Conservation (phyloP, 2,888 invertebrate genomes). For the Trichopria drosophilae region DNA sequence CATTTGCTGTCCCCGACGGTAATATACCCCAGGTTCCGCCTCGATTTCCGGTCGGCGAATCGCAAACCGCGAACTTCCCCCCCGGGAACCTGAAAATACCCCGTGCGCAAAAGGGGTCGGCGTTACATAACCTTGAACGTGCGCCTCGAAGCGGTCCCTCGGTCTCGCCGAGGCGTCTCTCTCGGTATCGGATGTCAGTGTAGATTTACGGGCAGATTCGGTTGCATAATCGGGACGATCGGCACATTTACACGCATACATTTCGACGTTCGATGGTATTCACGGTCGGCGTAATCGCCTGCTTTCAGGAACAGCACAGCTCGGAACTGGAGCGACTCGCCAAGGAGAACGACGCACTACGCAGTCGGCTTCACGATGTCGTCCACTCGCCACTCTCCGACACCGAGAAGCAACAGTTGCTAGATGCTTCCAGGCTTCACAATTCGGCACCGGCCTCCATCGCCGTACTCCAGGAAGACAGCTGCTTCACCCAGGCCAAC, state of each 20-base stretch:
- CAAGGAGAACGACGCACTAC: slow-evolving; percentile 76
- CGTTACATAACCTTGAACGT: slow-evolving; percentile 34
- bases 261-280: neutral
- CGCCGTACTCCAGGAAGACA: slow-evolving; percentile 57
- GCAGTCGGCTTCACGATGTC: slow-evolving; percentile 76
- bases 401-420: slow-evolving; percentile 79
- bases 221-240: no score
- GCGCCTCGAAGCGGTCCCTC: slow-evolving; percentile 6
- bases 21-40: no score
- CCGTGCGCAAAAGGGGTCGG: slow-evolving; percentile 3
- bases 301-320: slow-evolving; percentile 64
- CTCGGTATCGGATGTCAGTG: no score
- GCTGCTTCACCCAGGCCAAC: slow-evolving; percentile 33
- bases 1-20: slow-evolving; percentile 30
- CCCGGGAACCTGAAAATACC: no score
- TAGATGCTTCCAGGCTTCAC: slow-evolving; percentile 72
- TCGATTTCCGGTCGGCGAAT: no score
- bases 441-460: slow-evolving; percentile 83
- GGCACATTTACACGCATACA: no score
- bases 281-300: slow-evolving; percentile 5
- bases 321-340: slow-evolving; percentile 69
- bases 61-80: no score
- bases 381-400: slow-evolving; percentile 81
- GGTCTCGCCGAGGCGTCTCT: slow-evolving; percentile 7
- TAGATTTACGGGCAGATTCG: no score